Evolutionary conservation across 2,797 vertebrate species (phyloP).

Genomic region (Pogonophryne albipinna): DNA sequence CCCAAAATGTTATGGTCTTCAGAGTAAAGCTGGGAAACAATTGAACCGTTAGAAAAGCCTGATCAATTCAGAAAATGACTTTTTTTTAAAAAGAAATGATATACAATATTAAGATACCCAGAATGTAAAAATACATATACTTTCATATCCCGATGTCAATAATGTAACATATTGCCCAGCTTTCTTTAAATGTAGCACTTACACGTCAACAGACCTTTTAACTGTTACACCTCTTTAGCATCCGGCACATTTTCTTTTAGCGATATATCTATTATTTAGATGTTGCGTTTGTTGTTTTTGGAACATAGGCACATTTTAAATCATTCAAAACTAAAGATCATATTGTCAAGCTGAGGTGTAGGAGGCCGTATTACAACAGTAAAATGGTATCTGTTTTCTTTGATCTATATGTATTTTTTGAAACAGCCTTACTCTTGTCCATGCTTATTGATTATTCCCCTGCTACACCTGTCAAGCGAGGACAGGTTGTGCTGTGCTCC

Average conservation of each 20-base stretch:
- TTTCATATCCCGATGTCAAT: no score
- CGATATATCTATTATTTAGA: not conserved
- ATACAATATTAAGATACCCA: no score
- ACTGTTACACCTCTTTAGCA: not conserved
- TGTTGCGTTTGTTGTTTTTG: not conserved
- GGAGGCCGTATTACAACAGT: not conserved
- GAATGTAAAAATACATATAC: no score
- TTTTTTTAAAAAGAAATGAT: no score
- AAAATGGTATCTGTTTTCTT: constrained; percentile 25
- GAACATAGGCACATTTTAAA: not conserved
- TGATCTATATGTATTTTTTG: constrained; percentile 14
- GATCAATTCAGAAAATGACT: no score
- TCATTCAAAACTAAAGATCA: constrained; percentile 2
- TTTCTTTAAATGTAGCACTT: no score
- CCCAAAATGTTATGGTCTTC: no score
- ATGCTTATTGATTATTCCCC: constrained; percentile 40
- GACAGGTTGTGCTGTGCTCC: constrained; percentile 25
- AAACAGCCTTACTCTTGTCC: constrained; percentile 22
- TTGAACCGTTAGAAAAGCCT: no score
- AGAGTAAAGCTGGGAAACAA: no score
- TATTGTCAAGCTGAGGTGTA: not conserved
- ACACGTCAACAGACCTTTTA: no score
- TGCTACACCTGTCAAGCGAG: constrained; percentile 26
- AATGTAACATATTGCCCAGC: no score
- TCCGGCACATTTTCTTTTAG: not conserved